Base-by-base conservation (phyloP, 2,888 invertebrate genomes). In the Nemapogon koenigi region DNA sequence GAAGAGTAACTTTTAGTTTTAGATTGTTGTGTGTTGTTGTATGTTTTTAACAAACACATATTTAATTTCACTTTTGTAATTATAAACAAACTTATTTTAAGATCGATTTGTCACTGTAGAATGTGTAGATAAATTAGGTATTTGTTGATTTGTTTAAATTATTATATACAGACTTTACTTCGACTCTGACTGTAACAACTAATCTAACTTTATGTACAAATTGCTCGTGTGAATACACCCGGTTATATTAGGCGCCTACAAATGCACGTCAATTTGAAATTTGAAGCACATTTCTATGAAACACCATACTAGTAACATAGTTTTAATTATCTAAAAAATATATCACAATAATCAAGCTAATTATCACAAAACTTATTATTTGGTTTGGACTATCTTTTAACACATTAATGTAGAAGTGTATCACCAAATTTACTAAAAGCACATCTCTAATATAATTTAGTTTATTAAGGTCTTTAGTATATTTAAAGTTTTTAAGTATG, bases 221-320 rank as follows among this genome's bases (percentile, higher is more conserved):
- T 27, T 45, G n/a, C n/a, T 37, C 47, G 47, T 57, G 56, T 59
- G 59, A 40, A 59, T 57, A 59, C 53, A 51, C 49, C 46, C 43
- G 40, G 41, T n/a, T 27, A 27, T 27, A 13, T 27, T 43, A 43
- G 53, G 59, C 57, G 53, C 50, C 48, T 52, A 40, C 46, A 41
- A 50, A 45, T 43, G 58, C 61, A 59, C 51, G 25, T 3, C 14
- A 26, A 27, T n/a, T n/a, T n/a, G n/a, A 13, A n/a, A n/a, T 51
- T 48, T 51, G 55, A 50, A 46, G 55, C 55, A 56, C 55, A 50
- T 45, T 27, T 13, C 41, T 47, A 50, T 50, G 51, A 56, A 54
- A 52, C 53, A 57, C 52, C 50, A 49, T 50, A 52, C 14, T 14
- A 26, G 14, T 35, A 14, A 16, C 25, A 33, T 13, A n/a, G n/a